Evolutionary conservation across 2,113 vertebrate species (phyloP), one percentile per base, ranked within the genome.

Genomic region (Parotia lawesii): DNA sequence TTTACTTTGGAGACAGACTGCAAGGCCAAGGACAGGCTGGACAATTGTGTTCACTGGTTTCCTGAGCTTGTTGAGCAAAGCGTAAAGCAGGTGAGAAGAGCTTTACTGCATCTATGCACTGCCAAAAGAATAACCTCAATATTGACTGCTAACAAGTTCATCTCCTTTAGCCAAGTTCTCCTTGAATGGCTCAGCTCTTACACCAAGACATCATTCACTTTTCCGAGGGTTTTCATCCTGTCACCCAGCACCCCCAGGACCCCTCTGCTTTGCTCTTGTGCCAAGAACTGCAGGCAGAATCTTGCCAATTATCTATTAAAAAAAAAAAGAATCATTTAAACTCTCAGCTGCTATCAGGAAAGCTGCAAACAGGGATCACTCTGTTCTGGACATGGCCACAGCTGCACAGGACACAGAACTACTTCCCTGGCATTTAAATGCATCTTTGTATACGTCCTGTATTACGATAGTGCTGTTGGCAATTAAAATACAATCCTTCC

Each of bases 191-290:
- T 73, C 54, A 47, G 25, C 60, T 47, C 28, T 16, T 40, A 45
- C 53, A 79, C 31, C 54, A 37, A 37, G 44, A 9, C 31, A 50
- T 4, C 0, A 0, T 6, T 29, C 48, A 5, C 60, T 27, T 38
- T 57, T 64, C 42, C 7, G 42, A 31, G 50, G 2, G 8, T 10
- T 23, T 48, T 12, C 24, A 4, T 15, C n/a, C 42, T 51, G 25
- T 35, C 48, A 13, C 35, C 0, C 29, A 29, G 69, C 27, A n/a
- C 19, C 12, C 47, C 40, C 35, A 12, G 35, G 22, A 40, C 17
- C 18, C 10, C 17, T 23, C 37, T 75, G 51, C 67, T 75, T 47
- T 16, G 5, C n/a, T 6, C 1, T 5, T 33, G 44, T 44, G 42
- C 40, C 28, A 4, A 51, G 40, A 78, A 35, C n/a, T 53, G 40